Conservation (phyloP, 2,888 invertebrate species). For the Graphium colonna region DNA sequence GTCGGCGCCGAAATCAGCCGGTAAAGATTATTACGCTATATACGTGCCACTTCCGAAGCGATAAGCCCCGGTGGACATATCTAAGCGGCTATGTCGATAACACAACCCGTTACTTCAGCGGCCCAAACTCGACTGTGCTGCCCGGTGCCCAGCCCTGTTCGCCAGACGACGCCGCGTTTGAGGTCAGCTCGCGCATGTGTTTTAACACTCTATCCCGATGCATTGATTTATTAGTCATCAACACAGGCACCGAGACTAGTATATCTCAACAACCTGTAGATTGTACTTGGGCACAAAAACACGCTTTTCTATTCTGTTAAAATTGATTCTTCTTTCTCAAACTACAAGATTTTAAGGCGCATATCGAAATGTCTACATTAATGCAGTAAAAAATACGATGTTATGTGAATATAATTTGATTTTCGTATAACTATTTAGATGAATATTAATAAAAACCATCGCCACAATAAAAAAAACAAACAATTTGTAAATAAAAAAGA, state of each 20-base stretch:
- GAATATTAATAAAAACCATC: no score
- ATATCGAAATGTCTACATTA: no score
- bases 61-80: conserved; percentile 44
- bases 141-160: neutral
- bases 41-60: conserved; percentile 53
- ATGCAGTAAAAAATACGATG: no score
- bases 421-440: no score
- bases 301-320: no score
- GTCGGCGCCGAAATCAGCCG: neutral
- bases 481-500: no score
- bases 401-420: no score
- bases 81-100: neutral
- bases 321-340: no score
- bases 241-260: neutral
- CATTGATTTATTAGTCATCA: conserved; percentile 8
- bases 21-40: conserved; percentile 33
- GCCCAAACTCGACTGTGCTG: conserved; percentile 7
- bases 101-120: neutral
- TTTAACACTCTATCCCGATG: conserved; percentile 32
- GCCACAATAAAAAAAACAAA: no score
- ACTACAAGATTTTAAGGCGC: no score
- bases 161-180: conserved; percentile 27
- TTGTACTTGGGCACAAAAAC: no score
- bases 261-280: no score
- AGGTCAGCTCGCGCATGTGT: conserved; percentile 37